These are phyloP conservation scores for Drosophila acutilabella DNA, from an alignment of 2,888 invertebrate genomes.

Conservation along the genomic window DNA sequence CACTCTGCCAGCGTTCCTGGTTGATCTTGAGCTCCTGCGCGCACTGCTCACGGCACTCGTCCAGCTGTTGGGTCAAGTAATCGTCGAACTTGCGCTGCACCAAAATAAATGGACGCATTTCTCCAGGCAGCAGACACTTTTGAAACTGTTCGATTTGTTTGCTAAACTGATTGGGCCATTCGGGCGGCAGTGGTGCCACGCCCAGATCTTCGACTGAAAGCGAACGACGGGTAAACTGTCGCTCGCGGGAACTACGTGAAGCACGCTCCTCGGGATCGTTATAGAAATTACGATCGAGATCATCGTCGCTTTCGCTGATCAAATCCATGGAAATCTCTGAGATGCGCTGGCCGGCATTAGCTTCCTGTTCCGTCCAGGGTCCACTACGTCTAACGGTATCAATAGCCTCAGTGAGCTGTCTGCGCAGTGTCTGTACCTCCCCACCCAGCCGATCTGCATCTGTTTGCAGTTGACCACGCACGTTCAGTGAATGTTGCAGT, in stretches of 20 bases:
- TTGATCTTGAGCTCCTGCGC: conserved; percentile 82
- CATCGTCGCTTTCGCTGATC: conserved; percentile 85
- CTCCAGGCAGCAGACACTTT: conserved; percentile 82
- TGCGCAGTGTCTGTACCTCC: conserved; percentile 87
- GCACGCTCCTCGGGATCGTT: conserved; percentile 82
- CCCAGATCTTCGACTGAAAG: conserved; percentile 48
- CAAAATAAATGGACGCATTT: conserved; percentile 84
- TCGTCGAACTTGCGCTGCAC: conserved; percentile 87
- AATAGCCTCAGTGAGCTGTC: conserved; percentile 85
- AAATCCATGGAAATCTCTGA: conserved; percentile 85
- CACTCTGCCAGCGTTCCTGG: conserved; percentile 86
- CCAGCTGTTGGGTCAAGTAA: conserved; percentile 86
- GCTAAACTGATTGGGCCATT: conserved; percentile 77
- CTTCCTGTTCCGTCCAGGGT: conserved; percentile 80
- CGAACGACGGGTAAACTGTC: conserved; percentile 74
- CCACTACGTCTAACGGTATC: conserved; percentile 82
- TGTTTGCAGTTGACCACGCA: conserved; percentile 87
- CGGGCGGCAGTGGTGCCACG: conserved; percentile 44
- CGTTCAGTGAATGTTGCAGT: conserved; percentile 88
- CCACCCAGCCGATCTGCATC: conserved; percentile 88
- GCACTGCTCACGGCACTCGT: conserved; percentile 84
- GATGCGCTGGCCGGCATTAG: conserved; percentile 83
- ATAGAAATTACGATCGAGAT: conserved; percentile 81
- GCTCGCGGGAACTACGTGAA: conserved; percentile 81
- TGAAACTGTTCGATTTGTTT: conserved; percentile 85